These are phyloP conservation scores for Sphinx pinastri DNA, from an alignment of 2,888 invertebrate species.

Conservation along the genomic window DNA sequence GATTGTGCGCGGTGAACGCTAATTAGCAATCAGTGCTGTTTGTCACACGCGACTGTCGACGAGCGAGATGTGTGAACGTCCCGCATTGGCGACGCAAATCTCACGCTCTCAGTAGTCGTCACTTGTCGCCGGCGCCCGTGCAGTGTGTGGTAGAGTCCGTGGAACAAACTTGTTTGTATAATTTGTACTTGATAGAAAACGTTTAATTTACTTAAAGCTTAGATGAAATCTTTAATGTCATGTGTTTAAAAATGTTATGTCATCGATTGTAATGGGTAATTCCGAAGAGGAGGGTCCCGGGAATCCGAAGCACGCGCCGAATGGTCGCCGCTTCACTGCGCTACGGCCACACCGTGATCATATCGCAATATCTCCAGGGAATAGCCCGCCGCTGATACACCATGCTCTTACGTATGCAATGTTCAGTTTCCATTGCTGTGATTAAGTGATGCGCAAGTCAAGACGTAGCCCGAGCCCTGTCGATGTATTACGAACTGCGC, in stretches of 20 bases:
- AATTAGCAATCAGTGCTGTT: neutral
- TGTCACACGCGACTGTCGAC: neutral
- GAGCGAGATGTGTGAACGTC: neutral
- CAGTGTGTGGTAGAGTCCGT: slow-evolving; percentile 56
- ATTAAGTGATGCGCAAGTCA: neutral
- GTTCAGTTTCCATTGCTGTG: slow-evolving; percentile 53
- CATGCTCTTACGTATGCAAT: slow-evolving; percentile 24
- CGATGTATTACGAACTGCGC: slow-evolving; percentile 50
- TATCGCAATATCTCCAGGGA: slow-evolving; percentile 78
- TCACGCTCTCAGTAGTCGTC: neutral
- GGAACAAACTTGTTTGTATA: slow-evolving; percentile 69
- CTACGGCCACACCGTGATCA: slow-evolving; percentile 57
- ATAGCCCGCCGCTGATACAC: slow-evolving; percentile 1
- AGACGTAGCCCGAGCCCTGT: slow-evolving; percentile 21
- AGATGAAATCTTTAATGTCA: slow-evolving; percentile 63
- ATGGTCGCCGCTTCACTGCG: slow-evolving; percentile 57
- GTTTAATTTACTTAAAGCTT: slow-evolving; percentile 76
- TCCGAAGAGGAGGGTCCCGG: slow-evolving; percentile 59
- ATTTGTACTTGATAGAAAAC: slow-evolving; percentile 69
- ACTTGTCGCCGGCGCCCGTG: slow-evolving; percentile 38
- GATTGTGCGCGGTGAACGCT: neutral
- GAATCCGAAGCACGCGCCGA: slow-evolving; percentile 81
- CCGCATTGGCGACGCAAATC: neutral
- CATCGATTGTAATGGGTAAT: slow-evolving; percentile 80
- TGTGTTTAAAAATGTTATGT: slow-evolving; percentile 71